Conservation (phyloP, 2,888 invertebrate genomes). For the Scrobipalpa atriplicella region DNA sequence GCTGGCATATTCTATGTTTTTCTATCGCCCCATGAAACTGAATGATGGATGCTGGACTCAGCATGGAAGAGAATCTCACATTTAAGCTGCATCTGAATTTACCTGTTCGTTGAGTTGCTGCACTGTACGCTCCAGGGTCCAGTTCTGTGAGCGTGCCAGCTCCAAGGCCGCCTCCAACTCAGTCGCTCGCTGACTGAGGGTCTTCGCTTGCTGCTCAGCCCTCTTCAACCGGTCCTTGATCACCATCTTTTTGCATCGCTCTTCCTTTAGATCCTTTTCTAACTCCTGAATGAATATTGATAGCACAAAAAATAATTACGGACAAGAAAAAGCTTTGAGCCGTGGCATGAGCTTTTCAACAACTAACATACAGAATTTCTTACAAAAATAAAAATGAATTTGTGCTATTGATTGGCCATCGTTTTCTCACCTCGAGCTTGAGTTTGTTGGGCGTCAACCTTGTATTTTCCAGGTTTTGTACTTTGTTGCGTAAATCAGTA, state of each 20-base stretch:
- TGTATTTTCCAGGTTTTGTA: constrained; percentile 54
- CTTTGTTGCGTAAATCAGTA: constrained; percentile 60
- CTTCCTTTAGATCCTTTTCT: constrained; percentile 67
- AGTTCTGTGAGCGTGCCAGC: constrained; percentile 52
- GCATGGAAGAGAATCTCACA: no score
- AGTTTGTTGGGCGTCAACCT: constrained; percentile 50
- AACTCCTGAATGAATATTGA: constrained; percentile 55
- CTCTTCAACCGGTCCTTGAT: constrained; percentile 55
- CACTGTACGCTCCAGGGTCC: constrained; percentile 56
- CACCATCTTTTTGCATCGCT: constrained; percentile 53
- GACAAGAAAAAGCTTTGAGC: no score
- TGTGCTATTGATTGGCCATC: background rate
- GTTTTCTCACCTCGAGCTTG: constrained; percentile 55
- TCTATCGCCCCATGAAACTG: no score
- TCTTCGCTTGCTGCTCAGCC: constrained; percentile 62
- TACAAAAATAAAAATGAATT: no score
- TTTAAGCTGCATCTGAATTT: no score
- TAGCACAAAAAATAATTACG: no score
- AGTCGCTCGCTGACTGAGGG: constrained; percentile 49
- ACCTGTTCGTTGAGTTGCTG: constrained; percentile 66
- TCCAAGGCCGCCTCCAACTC: constrained; percentile 61
- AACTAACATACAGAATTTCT: no score
- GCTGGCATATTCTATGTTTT: no score
- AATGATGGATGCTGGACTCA: no score
- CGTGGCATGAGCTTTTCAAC: no score